Base-by-base conservation (phyloP, 2,888 invertebrate species). In the Ypsolopha sequella region DNA sequence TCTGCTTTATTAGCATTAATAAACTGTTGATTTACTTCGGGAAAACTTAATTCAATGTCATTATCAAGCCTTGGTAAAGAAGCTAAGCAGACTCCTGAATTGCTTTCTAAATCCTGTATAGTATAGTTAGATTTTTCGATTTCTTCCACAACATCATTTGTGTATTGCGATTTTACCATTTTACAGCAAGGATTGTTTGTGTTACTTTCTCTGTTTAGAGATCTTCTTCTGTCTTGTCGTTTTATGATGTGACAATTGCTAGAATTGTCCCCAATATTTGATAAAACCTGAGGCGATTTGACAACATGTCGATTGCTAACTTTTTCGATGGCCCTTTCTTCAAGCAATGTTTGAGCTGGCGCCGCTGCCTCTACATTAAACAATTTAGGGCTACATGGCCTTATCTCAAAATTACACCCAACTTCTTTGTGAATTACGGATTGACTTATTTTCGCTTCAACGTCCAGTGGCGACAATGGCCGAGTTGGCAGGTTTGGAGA, bases 351-450 rank as follows among this genome's bases (percentile, higher is more conserved):
- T 62, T 78, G 76, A 35, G 76, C 66, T 41, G 82, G 79, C 54
- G 84, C 66, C 39, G 84, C 82, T 51, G 77, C 60, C 66, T 84
- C 80, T 33, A 76, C 82, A 74, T 80, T 84, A 56, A 85, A 62
- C 79, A 85, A 82, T 74, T 81, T 77, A 51, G 87, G 87, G 66
- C 87, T 87, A 58, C 86, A 87, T 34, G 86, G 87, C 56, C 76
- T 85, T 55, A 87, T 86, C 73, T 87, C 87, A 73, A 87, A 87
- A 65, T 87, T 88, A 61, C 87, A 87, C 35, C 86, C 84, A 50
- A 87, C 87, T 62, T 88, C 87, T 69, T 88, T 88, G 58, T 87
- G 87, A 56, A 88, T 88, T 33, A 88, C 77, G 9, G 87, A 88
- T 57, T 88, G 87, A 60, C 85, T 88, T 60, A 88, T 88, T 72